phyloP scores from a whole-genome alignment of 1,140 invertebrate genomes.

The Lethocerus indicus region DNA sequence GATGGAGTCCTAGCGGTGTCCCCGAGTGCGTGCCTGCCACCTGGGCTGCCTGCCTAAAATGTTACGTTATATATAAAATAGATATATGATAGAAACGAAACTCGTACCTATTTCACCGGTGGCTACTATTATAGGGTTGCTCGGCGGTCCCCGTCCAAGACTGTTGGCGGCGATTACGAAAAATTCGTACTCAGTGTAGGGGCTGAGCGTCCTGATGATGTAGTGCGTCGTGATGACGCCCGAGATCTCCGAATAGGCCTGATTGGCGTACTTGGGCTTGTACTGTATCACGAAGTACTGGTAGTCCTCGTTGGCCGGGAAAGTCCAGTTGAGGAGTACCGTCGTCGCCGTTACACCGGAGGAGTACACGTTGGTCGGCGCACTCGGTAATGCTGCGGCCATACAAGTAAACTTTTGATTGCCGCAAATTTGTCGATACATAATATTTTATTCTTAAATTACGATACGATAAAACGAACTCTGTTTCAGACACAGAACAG shows the following conservation, averaged over 20 bases:
- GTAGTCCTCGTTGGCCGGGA: conserved; percentile 65
- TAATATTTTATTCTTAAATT: no score
- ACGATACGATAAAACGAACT: no score
- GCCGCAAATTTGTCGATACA: no score
- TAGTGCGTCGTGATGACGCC: conserved; percentile 87
- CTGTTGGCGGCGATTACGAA: conserved; percentile 87
- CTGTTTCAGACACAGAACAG: no score
- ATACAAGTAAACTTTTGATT: no score
- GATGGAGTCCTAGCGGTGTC: no score
- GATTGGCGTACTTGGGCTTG: conserved; percentile 73
- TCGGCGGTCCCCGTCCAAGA: conserved; percentile 76
- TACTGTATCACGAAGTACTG: conserved; percentile 92
- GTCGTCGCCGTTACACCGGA: conserved; percentile 87
- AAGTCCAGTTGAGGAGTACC: conserved; percentile 79
- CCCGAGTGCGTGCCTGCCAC: no score
- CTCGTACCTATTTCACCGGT: conserved; percentile 82
- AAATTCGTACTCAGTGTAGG: conserved; percentile 94
- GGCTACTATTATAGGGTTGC: conserved; percentile 68
- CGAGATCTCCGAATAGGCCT: conserved; percentile 71
- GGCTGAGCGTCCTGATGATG: conserved; percentile 69
- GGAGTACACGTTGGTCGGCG: conserved; percentile 70
- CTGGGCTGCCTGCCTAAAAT: no score
- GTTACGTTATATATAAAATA: no score
- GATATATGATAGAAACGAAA: no score
- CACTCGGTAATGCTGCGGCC: conserved; percentile 61